A percentile compares a stretch with the other conserved stretches of the same genome.
Evolutionary conservation across 2,113 vertebrate genomes (phyloP).

Genomic region (Hystrix cristata): DNA sequence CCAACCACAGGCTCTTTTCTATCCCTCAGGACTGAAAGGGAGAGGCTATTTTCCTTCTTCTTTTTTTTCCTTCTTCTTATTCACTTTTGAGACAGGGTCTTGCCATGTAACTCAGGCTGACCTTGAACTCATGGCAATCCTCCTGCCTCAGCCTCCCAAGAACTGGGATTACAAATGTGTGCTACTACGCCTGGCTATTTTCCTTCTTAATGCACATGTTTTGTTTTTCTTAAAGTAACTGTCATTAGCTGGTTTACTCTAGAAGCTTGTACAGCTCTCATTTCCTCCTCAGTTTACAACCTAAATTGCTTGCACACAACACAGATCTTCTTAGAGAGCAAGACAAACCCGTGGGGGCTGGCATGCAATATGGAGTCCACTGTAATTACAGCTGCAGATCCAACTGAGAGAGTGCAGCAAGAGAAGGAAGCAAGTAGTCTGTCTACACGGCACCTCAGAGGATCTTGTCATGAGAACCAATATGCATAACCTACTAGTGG

Average conservation of each 20-base stretch:
- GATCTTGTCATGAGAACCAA: background rate
- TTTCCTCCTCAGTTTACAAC: background rate
- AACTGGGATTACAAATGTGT: background rate
- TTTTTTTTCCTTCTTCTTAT: background rate
- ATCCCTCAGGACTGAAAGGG: too few relatives aligned
- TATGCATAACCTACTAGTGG: too few relatives aligned
- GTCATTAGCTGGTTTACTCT: background rate
- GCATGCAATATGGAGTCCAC: background rate
- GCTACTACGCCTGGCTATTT: background rate
- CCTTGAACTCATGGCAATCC: background rate
- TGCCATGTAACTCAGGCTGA: too few relatives aligned
- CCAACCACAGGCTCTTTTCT: background rate
- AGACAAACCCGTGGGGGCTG: fast-evolving
- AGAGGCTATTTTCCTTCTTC: too few relatives aligned
- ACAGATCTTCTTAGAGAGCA: fast-evolving
- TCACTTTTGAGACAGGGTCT: too few relatives aligned
- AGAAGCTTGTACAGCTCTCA: background rate
- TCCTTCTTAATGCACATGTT: background rate
- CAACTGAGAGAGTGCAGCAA: fast-evolving
- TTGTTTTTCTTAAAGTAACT: background rate
- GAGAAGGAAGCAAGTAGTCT: background rate
- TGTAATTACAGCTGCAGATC: background rate
- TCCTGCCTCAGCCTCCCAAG: background rate
- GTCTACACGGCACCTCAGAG: fast-evolving
- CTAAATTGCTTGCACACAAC: fast-evolving